Evolutionary conservation across 2,797 vertebrate species (phyloP).

Genomic region (Acrossocheilus fasciatus): DNA sequence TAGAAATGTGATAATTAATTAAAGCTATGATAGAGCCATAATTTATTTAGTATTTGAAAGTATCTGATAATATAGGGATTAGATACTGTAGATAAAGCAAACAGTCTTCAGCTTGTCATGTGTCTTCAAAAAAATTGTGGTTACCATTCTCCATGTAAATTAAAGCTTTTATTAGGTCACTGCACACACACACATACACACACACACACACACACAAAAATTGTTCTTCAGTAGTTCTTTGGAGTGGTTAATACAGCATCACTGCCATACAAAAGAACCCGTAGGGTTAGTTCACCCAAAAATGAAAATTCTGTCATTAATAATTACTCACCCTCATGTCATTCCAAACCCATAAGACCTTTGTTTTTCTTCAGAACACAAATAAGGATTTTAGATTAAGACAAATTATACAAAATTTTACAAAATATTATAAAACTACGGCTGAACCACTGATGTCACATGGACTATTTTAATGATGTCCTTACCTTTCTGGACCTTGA

Average conservation of each 20-base stretch:
- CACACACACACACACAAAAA: too few species aligned
- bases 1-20: neutral
- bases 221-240: neutral
- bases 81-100: neutral
- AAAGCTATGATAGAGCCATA: neutral
- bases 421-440: too few species aligned
- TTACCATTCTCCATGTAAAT: neutral
- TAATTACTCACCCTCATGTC: too few species aligned
- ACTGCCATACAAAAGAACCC: neutral
- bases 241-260: neutral
- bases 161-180: neutral
- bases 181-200: too few species aligned
- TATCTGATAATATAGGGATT: neutral
- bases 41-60: neutral
- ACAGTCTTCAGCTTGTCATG: neutral
- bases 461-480: too few species aligned
- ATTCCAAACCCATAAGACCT: too few species aligned
- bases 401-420: too few species aligned
- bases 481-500: too few species aligned
- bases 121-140: neutral
- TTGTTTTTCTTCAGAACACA: too few species aligned
- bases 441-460: too few species aligned
- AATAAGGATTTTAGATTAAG: too few species aligned
- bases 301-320: neutral
- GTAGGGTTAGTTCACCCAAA: neutral